Evolutionary conservation across 92 coral and sea anemone species (phyloP), one percentile per base, ranked within the genome.

Genomic region (Isaurus tuberculatus): DNA sequence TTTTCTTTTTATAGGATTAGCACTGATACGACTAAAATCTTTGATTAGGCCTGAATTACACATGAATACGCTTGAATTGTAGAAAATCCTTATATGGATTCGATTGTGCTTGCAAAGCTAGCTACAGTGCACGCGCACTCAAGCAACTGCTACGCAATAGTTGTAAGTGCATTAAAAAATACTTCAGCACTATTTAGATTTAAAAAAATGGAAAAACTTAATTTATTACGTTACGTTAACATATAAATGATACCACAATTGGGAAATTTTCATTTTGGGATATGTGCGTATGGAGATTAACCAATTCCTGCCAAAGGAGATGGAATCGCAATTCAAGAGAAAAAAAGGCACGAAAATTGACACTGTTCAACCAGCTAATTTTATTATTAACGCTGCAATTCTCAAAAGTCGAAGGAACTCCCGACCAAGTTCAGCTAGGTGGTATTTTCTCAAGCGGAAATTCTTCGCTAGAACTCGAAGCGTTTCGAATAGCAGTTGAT

Each of bases 401-500:
- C 33, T 8, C 20, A 29, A 75, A 7, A 15, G 68, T 32, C 13
- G 30, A n/a, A 16, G 77, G 83, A 53, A 34, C 44, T 7, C 92
- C 82, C 6, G 83, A 73, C 57, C 46, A 88, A 64, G 89, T 91
- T 22, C 86, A 81, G 75, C 89, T 93, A 55, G 97, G 97, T 5
- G 94, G 97, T 14, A 80, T 93, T 32, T 84, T 93, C 65, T 86
- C 90, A 37, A 37, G 78, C 10, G 89, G 85, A 37, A 36, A 19
- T 3, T 48, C 83, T 40, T 60, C 87, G 27, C 32, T 84, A 26
- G 94, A 88, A 28, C 64, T 79, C 40, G 66, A 60, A 29, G 95
- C 98, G 14, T 91, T 95, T 74, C 86, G 79, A 44, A 90, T 95
- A 26, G 97, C 88, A 10, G 34, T 92, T 3, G 95, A 91, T 9